These are phyloP conservation scores for Hesperophylax magnus DNA, from an alignment of 1,140 invertebrate genomes.

Conservation along the genomic window DNA sequence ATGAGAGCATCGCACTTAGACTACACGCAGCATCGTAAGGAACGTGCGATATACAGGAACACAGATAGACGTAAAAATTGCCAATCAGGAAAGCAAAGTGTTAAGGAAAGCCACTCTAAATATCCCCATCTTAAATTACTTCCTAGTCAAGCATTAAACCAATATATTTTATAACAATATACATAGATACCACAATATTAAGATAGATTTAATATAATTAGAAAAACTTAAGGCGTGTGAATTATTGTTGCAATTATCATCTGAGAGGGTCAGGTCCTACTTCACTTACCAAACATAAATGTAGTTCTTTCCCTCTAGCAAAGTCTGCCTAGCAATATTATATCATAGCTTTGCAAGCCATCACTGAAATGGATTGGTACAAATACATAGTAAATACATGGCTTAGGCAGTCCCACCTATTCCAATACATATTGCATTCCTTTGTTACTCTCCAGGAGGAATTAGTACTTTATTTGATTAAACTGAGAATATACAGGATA, in stretches of 20 bases:
- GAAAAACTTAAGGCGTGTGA: neutral
- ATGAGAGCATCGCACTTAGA: neutral
- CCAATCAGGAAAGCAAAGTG: neutral
- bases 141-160: conserved; percentile 27
- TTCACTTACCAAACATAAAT: no score
- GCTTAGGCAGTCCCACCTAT: conserved; percentile 56
- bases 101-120: neutral
- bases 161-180: conserved; percentile 42
- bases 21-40: neutral
- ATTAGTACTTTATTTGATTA: neutral
- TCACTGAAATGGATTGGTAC: conserved; percentile 45
- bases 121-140: conserved; percentile 5
- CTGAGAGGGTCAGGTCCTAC: no score
- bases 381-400: conserved; percentile 43
- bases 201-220: neutral
- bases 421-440: conserved; percentile 56
- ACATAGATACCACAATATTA: neutral
- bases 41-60: neutral
- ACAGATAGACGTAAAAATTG: conserved; percentile 15
- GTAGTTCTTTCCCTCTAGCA: neutral
- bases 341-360: conserved; percentile 11
- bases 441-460: neutral
- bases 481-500: neutral
- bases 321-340: conserved; percentile 1
- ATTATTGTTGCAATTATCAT: no score